These are phyloP conservation scores for Varanus komodoensis DNA, from an alignment of 2,113 vertebrate species.

Conservation along the genomic window DNA sequence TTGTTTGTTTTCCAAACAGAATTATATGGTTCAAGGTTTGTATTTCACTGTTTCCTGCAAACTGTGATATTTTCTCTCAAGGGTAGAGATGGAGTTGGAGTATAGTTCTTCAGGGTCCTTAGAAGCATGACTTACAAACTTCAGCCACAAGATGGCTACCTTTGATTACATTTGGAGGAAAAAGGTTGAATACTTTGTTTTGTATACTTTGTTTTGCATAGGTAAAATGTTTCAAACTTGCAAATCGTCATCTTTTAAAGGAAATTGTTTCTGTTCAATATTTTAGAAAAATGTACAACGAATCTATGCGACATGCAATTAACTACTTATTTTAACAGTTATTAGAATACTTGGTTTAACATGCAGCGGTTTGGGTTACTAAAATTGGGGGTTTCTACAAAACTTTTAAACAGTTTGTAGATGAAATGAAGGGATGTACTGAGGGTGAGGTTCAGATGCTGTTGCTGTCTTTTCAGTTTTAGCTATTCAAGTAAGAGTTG, in stretches of 20 bases:
- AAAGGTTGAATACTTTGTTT: background rate
- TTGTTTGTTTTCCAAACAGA: no score
- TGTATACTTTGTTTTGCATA: background rate
- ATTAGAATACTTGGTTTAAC: background rate
- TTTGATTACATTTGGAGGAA: constrained; percentile 64
- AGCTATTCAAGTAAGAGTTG: background rate
- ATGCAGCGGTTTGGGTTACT: no score
- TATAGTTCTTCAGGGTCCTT: background rate
- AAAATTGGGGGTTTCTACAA: background rate
- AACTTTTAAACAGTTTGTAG: background rate
- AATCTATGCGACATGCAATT: background rate
- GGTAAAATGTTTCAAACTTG: background rate
- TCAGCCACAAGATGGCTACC: constrained; percentile 79
- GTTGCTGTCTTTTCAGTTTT: background rate
- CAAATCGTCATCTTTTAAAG: background rate
- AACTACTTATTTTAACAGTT: background rate
- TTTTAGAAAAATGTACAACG: background rate
- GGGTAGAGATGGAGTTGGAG: background rate
- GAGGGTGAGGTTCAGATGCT: background rate
- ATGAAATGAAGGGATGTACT: background rate
- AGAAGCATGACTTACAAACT: constrained; percentile 35
- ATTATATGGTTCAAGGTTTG: no score
- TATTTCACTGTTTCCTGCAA: background rate
- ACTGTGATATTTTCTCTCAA: background rate
- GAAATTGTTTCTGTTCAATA: background rate